phyloP scores from a whole-genome alignment of 2,113 vertebrate species.

The Scopus umbretta region DNA sequence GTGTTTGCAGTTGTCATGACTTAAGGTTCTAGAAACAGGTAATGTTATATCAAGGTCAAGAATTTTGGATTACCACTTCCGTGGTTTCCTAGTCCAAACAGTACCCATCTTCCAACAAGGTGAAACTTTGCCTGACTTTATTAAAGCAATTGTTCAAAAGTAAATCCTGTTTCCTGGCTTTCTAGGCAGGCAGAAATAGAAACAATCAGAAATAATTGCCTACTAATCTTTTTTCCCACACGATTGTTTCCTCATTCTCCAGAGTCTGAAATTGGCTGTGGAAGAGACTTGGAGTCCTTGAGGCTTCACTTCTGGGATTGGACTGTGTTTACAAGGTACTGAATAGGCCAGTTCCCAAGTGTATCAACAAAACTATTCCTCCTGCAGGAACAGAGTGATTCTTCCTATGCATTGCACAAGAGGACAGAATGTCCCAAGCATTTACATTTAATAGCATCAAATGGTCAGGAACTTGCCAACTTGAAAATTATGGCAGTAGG shows the following conservation, averaged over 20 bases:
- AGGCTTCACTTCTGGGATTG: not conserved
- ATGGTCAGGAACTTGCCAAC: not conserved
- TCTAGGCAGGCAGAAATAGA: not conserved
- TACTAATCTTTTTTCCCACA: not conserved
- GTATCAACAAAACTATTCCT: not conserved
- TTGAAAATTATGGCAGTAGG: not conserved
- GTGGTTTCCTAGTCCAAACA: not conserved
- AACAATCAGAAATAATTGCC: conserved; percentile 20
- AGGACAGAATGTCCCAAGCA: not conserved
- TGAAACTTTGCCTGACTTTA: not conserved
- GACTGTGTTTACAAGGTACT: not conserved
- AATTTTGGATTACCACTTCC: not conserved
- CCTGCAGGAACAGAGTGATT: not conserved
- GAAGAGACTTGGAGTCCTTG: not conserved
- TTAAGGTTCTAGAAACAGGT: not conserved
- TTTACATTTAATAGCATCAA: not conserved
- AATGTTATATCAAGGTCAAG: not conserved
- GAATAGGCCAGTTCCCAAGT: not conserved
- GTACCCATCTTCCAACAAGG: not conserved
- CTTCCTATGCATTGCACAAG: rapidly evolving
- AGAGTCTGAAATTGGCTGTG: not conserved
- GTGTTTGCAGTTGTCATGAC: not conserved
- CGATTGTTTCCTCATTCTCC: conserved; percentile 8
- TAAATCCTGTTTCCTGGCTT: conserved; percentile 12
- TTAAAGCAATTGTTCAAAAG: not conserved